phyloP scores from a whole-genome alignment of 2,113 vertebrate species.

The Pyxicephalus adspersus region DNA sequence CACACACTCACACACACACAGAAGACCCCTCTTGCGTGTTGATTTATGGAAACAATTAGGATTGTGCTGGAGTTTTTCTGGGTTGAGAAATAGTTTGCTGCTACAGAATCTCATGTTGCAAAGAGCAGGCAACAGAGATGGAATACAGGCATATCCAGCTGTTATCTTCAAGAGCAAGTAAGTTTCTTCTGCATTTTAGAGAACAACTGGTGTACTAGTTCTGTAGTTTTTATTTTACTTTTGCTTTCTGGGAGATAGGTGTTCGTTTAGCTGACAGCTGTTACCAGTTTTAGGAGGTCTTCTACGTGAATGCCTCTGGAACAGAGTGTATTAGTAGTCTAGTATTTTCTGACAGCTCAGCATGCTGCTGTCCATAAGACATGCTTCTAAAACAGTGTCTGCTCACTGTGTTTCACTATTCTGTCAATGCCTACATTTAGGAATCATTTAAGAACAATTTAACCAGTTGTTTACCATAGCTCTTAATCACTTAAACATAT shows the following conservation, averaged over 20 bases:
- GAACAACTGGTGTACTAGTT: constrained; percentile 59
- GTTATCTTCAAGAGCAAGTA: constrained; percentile 84
- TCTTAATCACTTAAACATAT: background rate
- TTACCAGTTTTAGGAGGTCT: constrained; percentile 59
- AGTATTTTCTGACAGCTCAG: constrained; percentile 64
- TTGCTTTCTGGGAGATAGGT: constrained; percentile 11
- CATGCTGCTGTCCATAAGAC: constrained; percentile 63
- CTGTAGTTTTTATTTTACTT: constrained; percentile 60
- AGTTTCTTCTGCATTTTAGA: constrained; percentile 77
- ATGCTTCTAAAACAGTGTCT: constrained; percentile 20
- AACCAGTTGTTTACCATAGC: background rate
- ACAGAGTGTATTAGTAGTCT: constrained; percentile 60
- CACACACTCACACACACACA: constrained; percentile 61
- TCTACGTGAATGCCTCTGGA: constrained; percentile 56
- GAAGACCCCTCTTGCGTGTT: constrained; percentile 77
- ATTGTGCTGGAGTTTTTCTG: constrained; percentile 80
- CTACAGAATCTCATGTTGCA: constrained; percentile 79
- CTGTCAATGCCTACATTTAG: background rate
- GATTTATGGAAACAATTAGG: constrained; percentile 89
- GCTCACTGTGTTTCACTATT: background rate
- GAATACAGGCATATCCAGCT: constrained; percentile 76
- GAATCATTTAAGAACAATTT: background rate
- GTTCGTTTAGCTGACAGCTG: constrained; percentile 36
- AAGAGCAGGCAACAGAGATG: constrained; percentile 78
- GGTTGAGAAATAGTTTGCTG: constrained; percentile 78